These are phyloP conservation scores for Drosophila lutescens DNA, from an alignment of 2,888 invertebrate genomes.

Conservation along the genomic window DNA sequence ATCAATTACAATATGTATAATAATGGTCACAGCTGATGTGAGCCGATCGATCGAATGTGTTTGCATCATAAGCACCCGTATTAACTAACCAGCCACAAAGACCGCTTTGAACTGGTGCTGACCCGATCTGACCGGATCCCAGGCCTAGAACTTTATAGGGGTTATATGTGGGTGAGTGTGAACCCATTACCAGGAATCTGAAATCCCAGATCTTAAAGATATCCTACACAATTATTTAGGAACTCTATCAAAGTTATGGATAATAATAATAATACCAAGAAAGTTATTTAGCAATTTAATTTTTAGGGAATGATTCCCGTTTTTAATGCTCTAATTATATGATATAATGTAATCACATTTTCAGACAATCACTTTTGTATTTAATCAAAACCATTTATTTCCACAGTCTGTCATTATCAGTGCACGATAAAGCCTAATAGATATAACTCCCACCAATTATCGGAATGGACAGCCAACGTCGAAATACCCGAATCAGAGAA, in stretches of 20 bases:
- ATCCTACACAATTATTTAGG: too few relatives aligned
- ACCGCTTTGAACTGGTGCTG: conserved; percentile 58
- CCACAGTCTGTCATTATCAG: background rate
- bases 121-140: conserved; percentile 53
- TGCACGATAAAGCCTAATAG: background rate
- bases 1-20: conserved; percentile 37
- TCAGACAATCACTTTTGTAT: background rate
- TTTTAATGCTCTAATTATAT: too few relatives aligned
- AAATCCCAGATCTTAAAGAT: too few relatives aligned
- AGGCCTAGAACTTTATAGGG: conserved; percentile 5
- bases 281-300: too few relatives aligned
- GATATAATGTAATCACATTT: background rate
- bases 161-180: background rate
- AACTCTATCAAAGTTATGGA: too few relatives aligned
- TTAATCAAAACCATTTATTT: background rate
- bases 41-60: conserved; percentile 32
- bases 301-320: too few relatives aligned
- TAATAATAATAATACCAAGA: too few relatives aligned
- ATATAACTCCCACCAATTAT: conserved; percentile 5
- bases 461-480: background rate
- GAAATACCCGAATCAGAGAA: background rate
- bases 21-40: conserved; percentile 47
- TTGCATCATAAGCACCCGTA: conserved; percentile 50
- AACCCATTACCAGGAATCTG: too few relatives aligned
- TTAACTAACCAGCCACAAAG: conserved; percentile 48